Percentiles rank a stretch among this genome's conserved stretches.
Conservation (phyloP, 2,888 invertebrate species). For the Lydus trimaculatus region DNA sequence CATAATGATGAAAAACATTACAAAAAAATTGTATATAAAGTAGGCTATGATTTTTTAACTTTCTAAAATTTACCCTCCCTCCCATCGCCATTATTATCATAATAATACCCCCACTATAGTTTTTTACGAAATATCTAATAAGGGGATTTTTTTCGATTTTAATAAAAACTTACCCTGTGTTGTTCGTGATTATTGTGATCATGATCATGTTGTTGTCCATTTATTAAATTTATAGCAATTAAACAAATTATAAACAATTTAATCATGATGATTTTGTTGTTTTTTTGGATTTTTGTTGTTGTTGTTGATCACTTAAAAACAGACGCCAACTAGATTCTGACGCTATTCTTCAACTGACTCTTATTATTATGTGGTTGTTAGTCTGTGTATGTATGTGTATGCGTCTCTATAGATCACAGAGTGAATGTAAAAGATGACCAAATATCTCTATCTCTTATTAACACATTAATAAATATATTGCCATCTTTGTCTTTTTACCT, state of each 20-base stretch:
- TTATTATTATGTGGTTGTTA: neutral
- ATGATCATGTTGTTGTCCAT: slow-evolving; percentile 25
- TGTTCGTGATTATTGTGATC: slow-evolving; percentile 34
- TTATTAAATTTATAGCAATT: neutral
- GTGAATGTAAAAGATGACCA: neutral
- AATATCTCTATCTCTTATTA: neutral
- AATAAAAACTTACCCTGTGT: slow-evolving; percentile 36
- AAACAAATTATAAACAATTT: neutral
- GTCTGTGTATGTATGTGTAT: neutral
- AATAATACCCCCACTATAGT: neutral
- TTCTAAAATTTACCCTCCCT: slow-evolving; percentile 7
- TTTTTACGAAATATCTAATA: too few relatives aligned
- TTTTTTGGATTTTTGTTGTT: neutral
- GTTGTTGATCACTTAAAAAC: neutral
- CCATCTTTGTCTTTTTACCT: neutral
- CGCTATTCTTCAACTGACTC: neutral
- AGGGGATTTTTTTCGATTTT: too few relatives aligned
- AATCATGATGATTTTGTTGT: neutral
- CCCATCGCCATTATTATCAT: neutral
- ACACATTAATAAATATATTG: neutral
- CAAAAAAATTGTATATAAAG: neutral
- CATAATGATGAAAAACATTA: neutral
- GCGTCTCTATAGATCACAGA: too few relatives aligned
- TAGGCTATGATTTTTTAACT: slow-evolving; percentile 1
- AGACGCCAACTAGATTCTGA: slow-evolving; percentile 10